Base-by-base conservation (phyloP, 2,113 vertebrate species). In the Limanda limanda region DNA sequence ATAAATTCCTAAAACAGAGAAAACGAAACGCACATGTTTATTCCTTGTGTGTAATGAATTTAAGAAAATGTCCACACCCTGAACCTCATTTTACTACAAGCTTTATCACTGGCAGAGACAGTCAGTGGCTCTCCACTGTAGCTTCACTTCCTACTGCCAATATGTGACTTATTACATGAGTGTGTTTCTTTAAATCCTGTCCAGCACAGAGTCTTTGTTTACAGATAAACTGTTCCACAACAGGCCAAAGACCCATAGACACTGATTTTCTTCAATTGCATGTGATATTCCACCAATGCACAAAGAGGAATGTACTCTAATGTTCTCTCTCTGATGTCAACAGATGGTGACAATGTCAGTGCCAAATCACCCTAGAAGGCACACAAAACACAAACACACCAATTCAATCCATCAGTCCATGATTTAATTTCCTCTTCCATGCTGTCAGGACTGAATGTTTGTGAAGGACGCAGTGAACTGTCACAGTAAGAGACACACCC, bases 201-300 rank as follows among this genome's bases (percentile, higher is more conserved):
- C 17, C 4, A 10, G 20, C 20, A 35, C 1, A 23, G 6, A 23
- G 7, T 56, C 27, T 35, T n/a, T 65, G 21, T 73, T 55, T 63
- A 17, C 23, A 63, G 47, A 24, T 40, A 54, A 40, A 63, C 13
- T 21, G 35, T 21, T 48, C 14, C 24, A 51, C 63, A 51, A 12
- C 45, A 54, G 11, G 14, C 40, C 25, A 20, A 45, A 42, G 11
- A 17, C 40, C n/a, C 5, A 0, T 54, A 42, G 15, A 8, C 42
- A 5, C 23, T 54, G 7, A 23, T 27, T 62, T 42, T n/a, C 59
- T 12, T 42, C 60, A 70, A 15, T 17, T 4, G 25, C 64, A 56
- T 64, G 82, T 59, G 37, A 66, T 65, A 64, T 74, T 84, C 42
- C 24, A n/a, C 40, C 57, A 24, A 67, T 24, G 48, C 37, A 58